phyloP scores from a whole-genome alignment of 2,888 invertebrate species.

The Cloeon dipterum region DNA sequence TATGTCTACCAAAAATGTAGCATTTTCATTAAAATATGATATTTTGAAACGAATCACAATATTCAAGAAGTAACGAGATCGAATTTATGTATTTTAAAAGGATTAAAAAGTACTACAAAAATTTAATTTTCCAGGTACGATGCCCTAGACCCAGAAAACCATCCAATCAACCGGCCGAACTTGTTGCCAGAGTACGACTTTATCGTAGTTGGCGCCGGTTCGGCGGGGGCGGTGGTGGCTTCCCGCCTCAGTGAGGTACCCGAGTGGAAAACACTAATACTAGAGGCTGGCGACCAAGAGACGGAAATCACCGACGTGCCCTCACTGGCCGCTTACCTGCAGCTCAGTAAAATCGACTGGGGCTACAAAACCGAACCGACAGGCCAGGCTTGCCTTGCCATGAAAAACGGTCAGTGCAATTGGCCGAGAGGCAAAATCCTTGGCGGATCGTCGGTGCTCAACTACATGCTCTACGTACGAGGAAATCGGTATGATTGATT shows the following conservation, averaged over 20 bases:
- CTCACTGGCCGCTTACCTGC: slow-evolving; percentile 64
- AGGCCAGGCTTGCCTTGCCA: slow-evolving; percentile 54
- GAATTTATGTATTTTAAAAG: no score
- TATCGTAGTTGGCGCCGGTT: slow-evolving; percentile 64
- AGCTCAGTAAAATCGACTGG: slow-evolving; percentile 71
- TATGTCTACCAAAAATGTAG: no score
- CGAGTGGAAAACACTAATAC: slow-evolving; percentile 49
- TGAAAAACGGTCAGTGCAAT: slow-evolving; percentile 60
- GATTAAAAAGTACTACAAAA: no score
- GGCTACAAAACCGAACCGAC: slow-evolving; percentile 73
- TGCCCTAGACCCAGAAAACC: slow-evolving; percentile 56
- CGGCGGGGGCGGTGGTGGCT: slow-evolving; percentile 75
- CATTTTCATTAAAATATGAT: no score
- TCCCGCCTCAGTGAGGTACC: slow-evolving; percentile 53
- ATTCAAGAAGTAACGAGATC: no score
- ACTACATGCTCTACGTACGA: slow-evolving; percentile 77
- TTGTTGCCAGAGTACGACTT: slow-evolving; percentile 60
- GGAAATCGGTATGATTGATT: no score
- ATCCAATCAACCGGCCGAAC: slow-evolving; percentile 41
- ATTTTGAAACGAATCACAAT: no score
- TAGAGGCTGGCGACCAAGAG: slow-evolving; percentile 73
- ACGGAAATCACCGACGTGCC: slow-evolving; percentile 76
- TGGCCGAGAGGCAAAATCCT: slow-evolving; percentile 79
- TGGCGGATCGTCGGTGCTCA: slow-evolving; percentile 68
- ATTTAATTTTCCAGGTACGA: no score